A percentile compares a stretch with the other conserved stretches of the same genome.
These are phyloP conservation scores for Tor tambroides DNA, from an alignment of 2,113 vertebrate species.

Conservation along the genomic window DNA sequence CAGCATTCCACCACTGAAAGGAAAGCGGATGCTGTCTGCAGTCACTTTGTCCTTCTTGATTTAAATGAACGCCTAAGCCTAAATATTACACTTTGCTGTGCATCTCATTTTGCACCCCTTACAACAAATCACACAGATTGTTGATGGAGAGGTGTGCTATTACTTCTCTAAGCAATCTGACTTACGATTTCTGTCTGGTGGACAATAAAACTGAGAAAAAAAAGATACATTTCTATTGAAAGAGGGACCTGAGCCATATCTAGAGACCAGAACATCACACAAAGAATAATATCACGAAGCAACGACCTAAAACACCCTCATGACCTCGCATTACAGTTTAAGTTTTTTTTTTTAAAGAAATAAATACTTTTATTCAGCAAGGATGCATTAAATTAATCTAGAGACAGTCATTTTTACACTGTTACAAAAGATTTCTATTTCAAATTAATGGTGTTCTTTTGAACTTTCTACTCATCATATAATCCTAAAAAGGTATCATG, in stretches of 20 bases:
- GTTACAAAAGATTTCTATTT: no score
- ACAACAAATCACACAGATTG: background rate
- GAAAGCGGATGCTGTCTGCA: background rate
- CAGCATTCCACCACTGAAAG: background rate
- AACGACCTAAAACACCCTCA: background rate
- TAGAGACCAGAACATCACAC: background rate
- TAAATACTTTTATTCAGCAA: no score
- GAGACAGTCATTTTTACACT: no score
- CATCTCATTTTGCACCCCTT: no score
- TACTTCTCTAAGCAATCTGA: background rate
- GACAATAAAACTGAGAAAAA: background rate
- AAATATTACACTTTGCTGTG: background rate
- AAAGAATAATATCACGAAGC: background rate
- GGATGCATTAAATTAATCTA: no score
- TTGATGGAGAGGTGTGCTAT: background rate
- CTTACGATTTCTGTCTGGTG: background rate
- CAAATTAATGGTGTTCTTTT: no score
- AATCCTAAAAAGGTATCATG: no score
- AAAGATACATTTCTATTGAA: background rate
- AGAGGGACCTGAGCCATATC: background rate
- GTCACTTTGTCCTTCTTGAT: background rate
- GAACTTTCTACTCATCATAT: no score
- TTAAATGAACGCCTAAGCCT: background rate
- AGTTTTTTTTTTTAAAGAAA: no score
- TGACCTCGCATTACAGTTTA: no score